Evolutionary conservation across 2,113 vertebrate genomes (phyloP).

Genomic region (Aldabrachelys gigantea): DNA sequence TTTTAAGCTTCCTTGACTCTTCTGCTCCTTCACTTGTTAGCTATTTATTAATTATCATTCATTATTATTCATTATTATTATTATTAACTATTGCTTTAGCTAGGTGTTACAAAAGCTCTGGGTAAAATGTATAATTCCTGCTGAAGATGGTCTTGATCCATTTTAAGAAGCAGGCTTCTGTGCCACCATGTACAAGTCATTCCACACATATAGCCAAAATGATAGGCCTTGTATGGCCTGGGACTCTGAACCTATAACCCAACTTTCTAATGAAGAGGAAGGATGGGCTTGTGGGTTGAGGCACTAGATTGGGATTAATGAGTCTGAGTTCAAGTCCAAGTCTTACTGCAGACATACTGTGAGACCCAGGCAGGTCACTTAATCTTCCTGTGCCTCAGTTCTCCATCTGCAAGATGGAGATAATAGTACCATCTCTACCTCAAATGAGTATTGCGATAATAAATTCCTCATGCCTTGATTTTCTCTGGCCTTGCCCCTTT

Average conservation of each 20-base stretch:
- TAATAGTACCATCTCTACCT: slow-evolving; percentile 7
- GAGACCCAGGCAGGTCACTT: neutral
- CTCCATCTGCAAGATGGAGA: neutral
- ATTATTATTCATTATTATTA: neutral
- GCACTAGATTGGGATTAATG: slow-evolving; percentile 21
- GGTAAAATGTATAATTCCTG: neutral
- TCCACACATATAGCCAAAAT: neutral
- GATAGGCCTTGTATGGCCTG: neutral
- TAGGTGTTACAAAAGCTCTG: neutral
- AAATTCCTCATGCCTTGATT: neutral
- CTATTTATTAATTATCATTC: neutral
- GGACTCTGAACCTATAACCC: neutral
- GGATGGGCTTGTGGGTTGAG: neutral
- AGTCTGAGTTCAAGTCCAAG: neutral
- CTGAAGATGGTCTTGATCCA: neutral
- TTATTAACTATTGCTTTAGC: neutral
- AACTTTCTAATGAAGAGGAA: neutral
- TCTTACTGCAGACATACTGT: neutral
- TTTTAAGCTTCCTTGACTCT: neutral
- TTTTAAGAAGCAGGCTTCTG: neutral
- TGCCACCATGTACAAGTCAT: neutral
- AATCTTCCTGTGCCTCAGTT: slow-evolving; percentile 33
- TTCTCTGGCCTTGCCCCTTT: slow-evolving; percentile 18
- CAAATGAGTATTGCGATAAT: fast-evolving
- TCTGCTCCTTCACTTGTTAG: neutral